Base-by-base conservation (phyloP, 2,113 vertebrate genomes). In the Hylia prasina region DNA sequence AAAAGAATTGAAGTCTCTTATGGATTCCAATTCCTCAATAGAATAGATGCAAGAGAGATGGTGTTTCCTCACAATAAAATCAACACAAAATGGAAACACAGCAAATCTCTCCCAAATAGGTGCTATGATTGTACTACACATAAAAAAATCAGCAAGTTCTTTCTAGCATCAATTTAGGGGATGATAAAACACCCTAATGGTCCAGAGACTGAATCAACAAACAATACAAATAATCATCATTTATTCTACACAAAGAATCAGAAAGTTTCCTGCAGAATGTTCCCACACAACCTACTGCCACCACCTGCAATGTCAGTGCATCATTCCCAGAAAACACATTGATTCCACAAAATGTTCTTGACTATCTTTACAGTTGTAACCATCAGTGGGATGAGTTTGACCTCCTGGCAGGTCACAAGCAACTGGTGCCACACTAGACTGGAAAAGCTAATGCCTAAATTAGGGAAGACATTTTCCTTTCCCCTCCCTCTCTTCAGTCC, bases 361-460 rank as follows among this genome's bases (percentile, higher is more conserved):
- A 66, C 15, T 14, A 40, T 77, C 65, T 61, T 48, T 5, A 21
- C 56, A 90, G 31, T 61, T 87, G 69, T 60, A 82, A 65, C 20
- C 0, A 0, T 57, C 57, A 56, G 5, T 8, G 35, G 35, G 51
- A 87, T 69, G 42, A 63, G 14, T 87, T 0, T 86, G 82, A 94
- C 81, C 40, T 90, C 60, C 51, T 12, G 54, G 24, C 15, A 72
- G 86, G 75, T 51, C 70, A 48, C 24, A 56, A 71, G 20, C 19
- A 82, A 35, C 13, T 27, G 27, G 24, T 87, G 66, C 56, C 60
- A 83, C 48, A 48, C 22, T 16, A 79, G 70, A 64, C 39, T 71
- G 40, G 57, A 79, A 84, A 89, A 91, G 42, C 18, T 58, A 76
- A 91, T 87, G 84, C 35, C 91, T 85, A 87, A 95, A 95, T 92